Percentiles rank a stretch among this genome's conserved stretches.
Conservation (phyloP, 1,140 invertebrate genomes). For the Leptopilina clavipes region DNA sequence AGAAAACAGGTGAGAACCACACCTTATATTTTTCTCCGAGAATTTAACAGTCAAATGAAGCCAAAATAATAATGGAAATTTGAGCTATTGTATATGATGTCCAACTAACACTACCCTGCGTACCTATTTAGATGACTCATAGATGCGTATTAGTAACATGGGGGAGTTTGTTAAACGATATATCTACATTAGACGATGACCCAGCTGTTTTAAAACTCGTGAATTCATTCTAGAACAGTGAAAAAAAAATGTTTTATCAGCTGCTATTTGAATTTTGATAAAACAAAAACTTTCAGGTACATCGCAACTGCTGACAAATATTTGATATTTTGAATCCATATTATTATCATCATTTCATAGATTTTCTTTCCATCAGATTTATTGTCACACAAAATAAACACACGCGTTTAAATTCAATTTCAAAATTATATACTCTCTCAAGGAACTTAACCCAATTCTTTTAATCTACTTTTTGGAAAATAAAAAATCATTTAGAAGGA, state of each 20-base stretch:
- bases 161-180: constrained; percentile 19
- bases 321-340: background rate
- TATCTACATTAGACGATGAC: constrained; percentile 15
- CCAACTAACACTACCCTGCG: background rate
- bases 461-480: too few species aligned
- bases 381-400: background rate
- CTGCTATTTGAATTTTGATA: constrained; percentile 9
- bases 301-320: background rate
- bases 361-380: background rate
- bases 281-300: background rate
- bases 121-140: constrained; percentile 2
- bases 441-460: too few species aligned
- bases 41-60: background rate
- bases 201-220: background rate
- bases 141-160: background rate
- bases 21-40: too few species aligned
- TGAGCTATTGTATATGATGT: background rate
- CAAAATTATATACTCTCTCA: too few species aligned
- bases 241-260: background rate
- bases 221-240: background rate
- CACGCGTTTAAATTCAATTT: too few species aligned
- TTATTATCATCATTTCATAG: background rate
- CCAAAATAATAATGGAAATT: constrained; percentile 4
- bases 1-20: background rate
- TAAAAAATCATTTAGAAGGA: too few species aligned